Conservation (phyloP, 1,140 invertebrate genomes). For the Phenacoccus solenopsis region DNA sequence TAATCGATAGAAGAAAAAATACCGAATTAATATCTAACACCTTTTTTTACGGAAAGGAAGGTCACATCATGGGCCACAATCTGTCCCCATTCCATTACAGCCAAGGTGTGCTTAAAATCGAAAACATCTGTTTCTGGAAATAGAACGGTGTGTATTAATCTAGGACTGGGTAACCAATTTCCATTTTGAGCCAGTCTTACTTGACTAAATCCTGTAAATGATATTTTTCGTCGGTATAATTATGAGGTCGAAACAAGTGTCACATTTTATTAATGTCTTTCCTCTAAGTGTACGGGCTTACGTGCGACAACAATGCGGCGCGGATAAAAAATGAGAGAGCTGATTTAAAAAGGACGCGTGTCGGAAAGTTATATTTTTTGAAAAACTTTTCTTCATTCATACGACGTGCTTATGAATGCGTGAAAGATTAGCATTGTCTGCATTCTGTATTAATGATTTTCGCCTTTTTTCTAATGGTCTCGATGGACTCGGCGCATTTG, state of each 20-base stretch:
- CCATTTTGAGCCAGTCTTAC: constrained; percentile 36
- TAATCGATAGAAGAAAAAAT: not conserved
- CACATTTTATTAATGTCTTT: not conserved
- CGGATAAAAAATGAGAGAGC: not conserved
- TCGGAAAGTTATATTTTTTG: not conserved
- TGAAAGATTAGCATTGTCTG: not conserved
- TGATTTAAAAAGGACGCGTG: not conserved
- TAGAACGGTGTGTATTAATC: constrained; percentile 36
- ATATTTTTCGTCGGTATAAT: not conserved
- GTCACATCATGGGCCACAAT: constrained; percentile 43
- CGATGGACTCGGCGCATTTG: no score
- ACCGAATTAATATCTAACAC: constrained; percentile 16
- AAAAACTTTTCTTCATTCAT: not conserved
- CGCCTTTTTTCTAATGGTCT: no score
- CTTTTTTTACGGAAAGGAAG: constrained; percentile 25
- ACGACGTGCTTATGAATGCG: not conserved
- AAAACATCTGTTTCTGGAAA: constrained; percentile 35
- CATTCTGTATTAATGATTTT: no score
- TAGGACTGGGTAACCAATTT: constrained; percentile 36
- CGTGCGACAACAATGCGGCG: not conserved
- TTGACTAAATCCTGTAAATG: constrained; percentile 34
- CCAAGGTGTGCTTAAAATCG: constrained; percentile 33
- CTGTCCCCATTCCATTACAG: constrained; percentile 45
- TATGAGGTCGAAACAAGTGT: not conserved
- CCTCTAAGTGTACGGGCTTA: not conserved